Percentiles rank a stretch among this genome's conserved stretches.
Conservation (phyloP, 2,797 vertebrate genomes). For the Mus caroli region DNA sequence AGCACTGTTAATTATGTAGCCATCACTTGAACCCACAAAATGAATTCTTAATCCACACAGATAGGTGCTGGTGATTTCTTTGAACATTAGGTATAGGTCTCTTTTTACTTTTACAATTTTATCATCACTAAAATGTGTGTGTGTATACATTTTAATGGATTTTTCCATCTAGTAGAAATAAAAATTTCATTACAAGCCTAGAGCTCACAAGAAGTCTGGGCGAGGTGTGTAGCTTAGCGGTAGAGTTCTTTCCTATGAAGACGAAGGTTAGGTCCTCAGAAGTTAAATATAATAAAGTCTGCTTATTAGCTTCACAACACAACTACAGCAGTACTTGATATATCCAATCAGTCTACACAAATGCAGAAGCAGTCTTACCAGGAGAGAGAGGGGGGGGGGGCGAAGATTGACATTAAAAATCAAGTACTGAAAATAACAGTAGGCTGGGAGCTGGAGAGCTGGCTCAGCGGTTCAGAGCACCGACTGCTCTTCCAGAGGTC, state of each 20-base stretch:
- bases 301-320: background rate
- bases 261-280: background rate
- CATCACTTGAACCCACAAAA: background rate
- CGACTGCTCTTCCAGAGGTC: too few species aligned
- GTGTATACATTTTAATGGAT: too few species aligned
- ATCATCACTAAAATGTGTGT: background rate
- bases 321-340: background rate
- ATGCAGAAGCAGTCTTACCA: background rate
- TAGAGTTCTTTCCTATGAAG: background rate
- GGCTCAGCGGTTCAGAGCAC: too few species aligned
- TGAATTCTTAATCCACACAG: background rate
- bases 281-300: background rate
- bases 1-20: background rate
- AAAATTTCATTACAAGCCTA: background rate
- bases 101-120: background rate
- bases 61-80: background rate
- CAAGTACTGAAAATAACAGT: background rate
- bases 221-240: background rate
- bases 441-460: too few species aligned
- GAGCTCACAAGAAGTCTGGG: background rate
- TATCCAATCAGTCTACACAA: background rate
- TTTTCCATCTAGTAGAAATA: background rate
- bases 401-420: background rate
- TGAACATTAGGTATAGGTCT: background rate
- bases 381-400: background rate